These are phyloP conservation scores for Scortum barcoo DNA, from an alignment of 2,113 vertebrate genomes.

Conservation along the genomic window DNA sequence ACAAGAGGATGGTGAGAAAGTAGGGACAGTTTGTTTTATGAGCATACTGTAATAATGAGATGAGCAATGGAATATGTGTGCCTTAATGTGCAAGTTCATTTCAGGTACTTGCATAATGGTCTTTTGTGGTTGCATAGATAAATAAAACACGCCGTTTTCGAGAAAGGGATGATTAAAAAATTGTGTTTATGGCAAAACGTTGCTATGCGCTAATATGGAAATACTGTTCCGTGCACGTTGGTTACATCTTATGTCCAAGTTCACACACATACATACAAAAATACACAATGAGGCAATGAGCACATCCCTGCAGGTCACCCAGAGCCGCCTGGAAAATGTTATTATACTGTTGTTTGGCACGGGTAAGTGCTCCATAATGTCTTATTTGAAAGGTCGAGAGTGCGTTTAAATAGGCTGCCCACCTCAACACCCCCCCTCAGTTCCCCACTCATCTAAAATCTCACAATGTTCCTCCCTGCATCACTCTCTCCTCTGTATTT, in stretches of 20 bases:
- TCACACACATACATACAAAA: slow-evolving; percentile 5
- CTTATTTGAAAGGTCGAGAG: slow-evolving; percentile 63
- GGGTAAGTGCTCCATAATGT: slow-evolving; percentile 68
- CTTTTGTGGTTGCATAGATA: background rate
- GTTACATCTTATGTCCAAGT: background rate
- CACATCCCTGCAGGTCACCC: slow-evolving; percentile 47
- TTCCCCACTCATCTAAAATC: slow-evolving; percentile 23
- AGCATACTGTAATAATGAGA: slow-evolving; percentile 4
- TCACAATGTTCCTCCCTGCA: background rate
- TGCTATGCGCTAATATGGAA: background rate
- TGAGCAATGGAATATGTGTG: background rate
- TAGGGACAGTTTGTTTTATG: slow-evolving; percentile 11
- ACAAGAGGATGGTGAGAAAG: background rate
- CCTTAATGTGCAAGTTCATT: background rate
- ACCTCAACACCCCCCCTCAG: background rate
- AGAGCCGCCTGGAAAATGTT: slow-evolving; percentile 50
- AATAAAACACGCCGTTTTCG: background rate
- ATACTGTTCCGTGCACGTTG: background rate
- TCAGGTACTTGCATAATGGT: background rate
- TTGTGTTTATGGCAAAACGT: background rate
- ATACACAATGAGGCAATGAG: slow-evolving; percentile 8
- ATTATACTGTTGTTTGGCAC: slow-evolving; percentile 50
- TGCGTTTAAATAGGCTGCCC: slow-evolving; percentile 54
- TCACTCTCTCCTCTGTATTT: background rate
- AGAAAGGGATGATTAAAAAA: background rate